Base-by-base conservation (phyloP, 2,888 invertebrate genomes). In the Neoitamus cyanurus region DNA sequence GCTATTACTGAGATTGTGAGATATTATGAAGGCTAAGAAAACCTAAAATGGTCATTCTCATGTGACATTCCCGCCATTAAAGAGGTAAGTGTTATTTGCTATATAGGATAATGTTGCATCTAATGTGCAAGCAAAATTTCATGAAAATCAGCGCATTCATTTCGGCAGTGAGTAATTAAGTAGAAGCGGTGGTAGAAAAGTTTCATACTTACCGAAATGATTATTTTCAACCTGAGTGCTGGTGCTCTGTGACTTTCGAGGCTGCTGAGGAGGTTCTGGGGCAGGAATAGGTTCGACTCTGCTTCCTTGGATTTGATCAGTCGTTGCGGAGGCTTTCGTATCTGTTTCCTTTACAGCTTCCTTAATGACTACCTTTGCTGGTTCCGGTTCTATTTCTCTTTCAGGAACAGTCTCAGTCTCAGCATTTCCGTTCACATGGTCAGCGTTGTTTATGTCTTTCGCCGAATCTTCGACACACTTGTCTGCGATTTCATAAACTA, bases 191-290 rank as follows among this genome's bases (percentile, higher is more conserved):
- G n/a, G n/a, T n/a, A n/a, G 70, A n/a, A 48, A 48, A 0, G 1
- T n/a, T n/a, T 42, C 5, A 58, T 58, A 89, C 93, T 93, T 92
- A 96, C 96, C 96, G 89, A 96, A 96, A 92, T 96, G 95, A 92
- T 95, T 95, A 73, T 95, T 95, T 91, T 97, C 96, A 88, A 96
- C 96, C 93, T 96, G 96, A 7, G 96, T 96, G 87, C 95, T 95
- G 72, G 96, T 94, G 92, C 95, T 96, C 89, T 95, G 93, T 84
- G 96, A 95, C 91, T 95, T 92, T 90, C 94, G 94, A 83, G 83
- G 85, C 85, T 93, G 85, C 91, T 86, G 86, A 70, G 48, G 86
- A 83, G 83, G n/a, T 72, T 83, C 72, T 30, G 72, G 9, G 28
- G n/a, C 42, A 30, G 86, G 20, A 87, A 87, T 13, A 34, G 70